Conservation (phyloP, 2,797 vertebrate species). For the Anniella stebbinsi region DNA sequence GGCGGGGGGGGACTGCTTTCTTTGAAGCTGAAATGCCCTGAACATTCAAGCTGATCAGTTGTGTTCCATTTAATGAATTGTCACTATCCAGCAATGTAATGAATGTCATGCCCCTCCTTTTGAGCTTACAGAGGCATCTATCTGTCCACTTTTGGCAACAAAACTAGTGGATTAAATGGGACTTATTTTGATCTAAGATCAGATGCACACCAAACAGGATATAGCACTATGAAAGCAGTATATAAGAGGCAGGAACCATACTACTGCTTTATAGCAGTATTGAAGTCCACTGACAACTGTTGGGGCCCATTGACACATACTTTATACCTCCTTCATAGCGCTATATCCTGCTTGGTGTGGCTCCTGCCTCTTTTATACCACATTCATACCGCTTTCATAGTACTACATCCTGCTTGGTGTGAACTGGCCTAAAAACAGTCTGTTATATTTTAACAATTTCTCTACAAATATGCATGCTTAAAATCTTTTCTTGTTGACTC, state of each 20-base stretch:
- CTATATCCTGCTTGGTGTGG: too few relatives aligned
- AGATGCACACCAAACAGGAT: too few relatives aligned
- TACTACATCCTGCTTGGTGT: too few relatives aligned
- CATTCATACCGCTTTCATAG: too few relatives aligned
- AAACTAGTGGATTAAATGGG: not conserved
- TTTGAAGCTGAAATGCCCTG: not conserved
- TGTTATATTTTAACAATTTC: too few relatives aligned
- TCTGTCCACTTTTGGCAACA: not conserved
- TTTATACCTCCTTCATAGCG: too few relatives aligned
- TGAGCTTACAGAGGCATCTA: not conserved
- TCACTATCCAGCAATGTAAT: rapidly evolving
- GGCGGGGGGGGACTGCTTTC: not conserved
- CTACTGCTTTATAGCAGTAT: too few relatives aligned
- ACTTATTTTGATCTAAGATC: not conserved
- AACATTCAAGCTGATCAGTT: rapidly evolving
- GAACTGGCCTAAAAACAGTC: not conserved
- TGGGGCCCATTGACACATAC: too few relatives aligned
- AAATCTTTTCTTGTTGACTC: not conserved
- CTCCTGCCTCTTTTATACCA: too few relatives aligned
- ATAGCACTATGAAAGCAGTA: too few relatives aligned
- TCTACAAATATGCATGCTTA: not conserved
- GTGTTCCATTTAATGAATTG: not conserved
- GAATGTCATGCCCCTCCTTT: rapidly evolving
- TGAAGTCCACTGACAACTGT: too few relatives aligned
- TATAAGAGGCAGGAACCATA: too few relatives aligned